Base-by-base conservation (phyloP, 2,888 invertebrate species). In the Agriopis aurantiaria region DNA sequence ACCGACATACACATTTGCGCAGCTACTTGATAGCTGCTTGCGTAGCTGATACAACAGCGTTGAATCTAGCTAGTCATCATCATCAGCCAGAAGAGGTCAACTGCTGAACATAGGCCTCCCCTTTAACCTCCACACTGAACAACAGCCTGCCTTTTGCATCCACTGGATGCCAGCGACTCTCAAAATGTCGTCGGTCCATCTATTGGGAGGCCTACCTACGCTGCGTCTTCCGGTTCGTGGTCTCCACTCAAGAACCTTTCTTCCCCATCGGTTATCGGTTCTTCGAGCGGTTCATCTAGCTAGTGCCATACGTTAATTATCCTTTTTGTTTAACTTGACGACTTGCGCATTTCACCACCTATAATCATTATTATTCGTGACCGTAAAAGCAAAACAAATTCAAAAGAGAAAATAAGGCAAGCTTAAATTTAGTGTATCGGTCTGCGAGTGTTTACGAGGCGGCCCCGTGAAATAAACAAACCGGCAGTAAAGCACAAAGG, bases 361-460 rank as follows among this genome's bases (percentile, higher is more conserved):
- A 66, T 46, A 46, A 72, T 71, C 68, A 68, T 75, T 79, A 68
- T 75, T 79, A 77, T 78, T 78, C 48, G 52, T 57, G 51, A 67
- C 61, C 68, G 75, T 72, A 72, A 66, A 77, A 62, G 33, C 41
- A 82, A 84, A 87, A 85, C 83, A 82, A 87, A 86, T 86, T 85
- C 77, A 80, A 75, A 79, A 77, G 82, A 82, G 82, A 89, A 90
- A 88, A 89, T 88, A 90, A 88, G 83, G 82, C 85, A 82, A 86
- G 85, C 88, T 89, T 87, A 88, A 91, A 90, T 90, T 91, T 89
- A 89, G 89, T 90, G 83, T 88, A 90, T 91, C 87, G 88, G 88
- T 82, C 85, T 86, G 88, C 80, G 86, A 90, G 88, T 91, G 90
- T 92, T 92, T 92, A 92, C 89, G 92, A 92, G 89, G 80, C 89